Percentiles rank a stretch among this genome's conserved stretches.
phyloP scores from a whole-genome alignment of 2,113 vertebrate species.

The Edolisoma coerulescens region DNA sequence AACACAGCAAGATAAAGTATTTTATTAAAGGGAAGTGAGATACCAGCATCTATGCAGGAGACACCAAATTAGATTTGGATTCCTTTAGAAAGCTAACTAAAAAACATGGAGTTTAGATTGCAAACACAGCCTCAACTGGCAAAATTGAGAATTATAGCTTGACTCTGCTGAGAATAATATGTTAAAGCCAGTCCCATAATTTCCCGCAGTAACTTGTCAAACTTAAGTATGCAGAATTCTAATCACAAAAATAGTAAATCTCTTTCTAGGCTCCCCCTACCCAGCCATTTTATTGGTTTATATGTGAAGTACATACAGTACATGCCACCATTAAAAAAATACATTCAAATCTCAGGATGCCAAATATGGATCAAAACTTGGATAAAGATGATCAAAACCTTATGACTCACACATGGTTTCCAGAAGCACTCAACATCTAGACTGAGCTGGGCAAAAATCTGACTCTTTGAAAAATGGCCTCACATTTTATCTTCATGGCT shows the following conservation, averaged over 20 bases:
- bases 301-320: not conserved
- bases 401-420: not conserved
- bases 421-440: not conserved
- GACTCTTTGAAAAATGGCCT: not conserved
- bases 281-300: rapidly evolving
- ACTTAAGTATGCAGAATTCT: not conserved
- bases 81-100: not conserved
- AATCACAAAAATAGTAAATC: not conserved
- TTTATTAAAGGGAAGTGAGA: not conserved
- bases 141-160: not conserved
- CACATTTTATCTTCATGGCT: not conserved
- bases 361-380: not conserved
- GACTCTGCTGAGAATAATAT: not conserved
- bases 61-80: not conserved
- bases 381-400: not conserved
- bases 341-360: not conserved
- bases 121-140: rapidly evolving
- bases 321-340: not conserved
- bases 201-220: not conserved
- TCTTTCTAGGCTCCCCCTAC: not conserved
- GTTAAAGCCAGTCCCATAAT: not conserved
- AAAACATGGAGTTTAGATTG: not conserved
- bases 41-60: not conserved
- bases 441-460: not conserved
- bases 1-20: not conserved